Conservation (phyloP, 2,888 invertebrate species). For the Formica aserva region DNA sequence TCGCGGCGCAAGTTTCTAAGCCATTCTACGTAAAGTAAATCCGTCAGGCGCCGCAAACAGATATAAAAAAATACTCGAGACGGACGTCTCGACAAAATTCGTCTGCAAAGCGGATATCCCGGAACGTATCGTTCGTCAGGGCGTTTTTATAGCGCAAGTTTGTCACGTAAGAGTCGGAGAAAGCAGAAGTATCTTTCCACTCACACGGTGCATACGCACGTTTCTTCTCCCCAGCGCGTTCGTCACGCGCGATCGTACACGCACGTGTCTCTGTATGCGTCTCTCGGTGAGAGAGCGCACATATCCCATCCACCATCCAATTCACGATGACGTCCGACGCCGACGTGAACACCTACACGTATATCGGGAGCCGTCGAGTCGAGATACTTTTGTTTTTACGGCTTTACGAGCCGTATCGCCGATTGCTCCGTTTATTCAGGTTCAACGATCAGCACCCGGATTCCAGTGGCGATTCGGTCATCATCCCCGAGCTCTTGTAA, state of each 20-base stretch:
- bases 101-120: conserved; percentile 21
- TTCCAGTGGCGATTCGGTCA: conserved; percentile 64
- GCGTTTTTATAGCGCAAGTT: conserved; percentile 53
- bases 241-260: not conserved
- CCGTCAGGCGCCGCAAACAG: conserved; percentile 31
- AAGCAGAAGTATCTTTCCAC: conserved; percentile 44
- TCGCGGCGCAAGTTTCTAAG: not conserved
- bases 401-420: conserved; percentile 75
- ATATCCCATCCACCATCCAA: not conserved
- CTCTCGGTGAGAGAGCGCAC: not conserved
- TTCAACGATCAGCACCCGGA: conserved; percentile 76
- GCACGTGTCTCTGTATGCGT: conserved; percentile 36
- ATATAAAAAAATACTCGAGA: conserved; percentile 33
- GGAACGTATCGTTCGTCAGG: conserved; percentile 28
- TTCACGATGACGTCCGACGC: conserved; percentile 23
- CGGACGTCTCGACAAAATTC: conserved; percentile 25
- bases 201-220: conserved; percentile 22
- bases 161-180: conserved; percentile 27
- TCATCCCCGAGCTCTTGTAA: conserved; percentile 58
- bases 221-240: conserved; percentile 11
- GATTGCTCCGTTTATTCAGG: conserved; percentile 76
- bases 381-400: conserved; percentile 77
- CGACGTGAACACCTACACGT: conserved; percentile 52
- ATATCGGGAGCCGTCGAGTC: conserved; percentile 59
- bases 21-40: conserved; percentile 3